Evolutionary conservation across 1,140 invertebrate genomes (phyloP), one percentile per base, ranked within the genome.

Genomic region (Cryptotermes secundus): DNA sequence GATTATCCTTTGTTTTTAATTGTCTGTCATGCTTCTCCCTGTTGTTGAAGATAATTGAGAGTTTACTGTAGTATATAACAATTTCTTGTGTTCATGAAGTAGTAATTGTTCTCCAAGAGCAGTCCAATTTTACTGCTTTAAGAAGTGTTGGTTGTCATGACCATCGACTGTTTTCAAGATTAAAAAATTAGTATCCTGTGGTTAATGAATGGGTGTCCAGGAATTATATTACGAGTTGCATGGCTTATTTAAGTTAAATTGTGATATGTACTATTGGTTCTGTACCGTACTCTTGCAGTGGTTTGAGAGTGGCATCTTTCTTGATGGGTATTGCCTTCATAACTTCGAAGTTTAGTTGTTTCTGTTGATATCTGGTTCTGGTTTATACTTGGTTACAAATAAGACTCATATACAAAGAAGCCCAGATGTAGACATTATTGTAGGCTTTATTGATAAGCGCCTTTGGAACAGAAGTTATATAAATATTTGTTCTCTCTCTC

Each of bases 401-500:
- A 38, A 38, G 38, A 6, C 12, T 38, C 12, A 12, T 38, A 31
- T 31, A 72, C 59, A 72, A 31, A 72, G 26, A 72, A 72, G n/a
- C 26, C 59, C 26, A 72, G 59, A 6, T 72, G 59, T 72, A 31
- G 26, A 72, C n/a, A 3, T n/a, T 65, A 65, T 65, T 72, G 26
- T 72, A 72, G 26, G n/a, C n/a, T n/a, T 72, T 72, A 72, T 6
- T 72, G n/a, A 72, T 72, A 72, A 72, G 59, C 26, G 31, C n/a
- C 3, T 72, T 72, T 72, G 59, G 59, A 72, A 72, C 59, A 72
- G n/a, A 72, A n/a, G 59, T 81, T 81, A 38, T 81, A 81, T 49
- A 35, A 38, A 81, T 38, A 35, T 81, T 83, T 79, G 24, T 86
- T 87, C 84, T 87, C 85, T 87, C 84, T 87, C 86, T 86, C 84